phyloP scores from a whole-genome alignment of 2,113 vertebrate species.

The Nipponia nippon region DNA sequence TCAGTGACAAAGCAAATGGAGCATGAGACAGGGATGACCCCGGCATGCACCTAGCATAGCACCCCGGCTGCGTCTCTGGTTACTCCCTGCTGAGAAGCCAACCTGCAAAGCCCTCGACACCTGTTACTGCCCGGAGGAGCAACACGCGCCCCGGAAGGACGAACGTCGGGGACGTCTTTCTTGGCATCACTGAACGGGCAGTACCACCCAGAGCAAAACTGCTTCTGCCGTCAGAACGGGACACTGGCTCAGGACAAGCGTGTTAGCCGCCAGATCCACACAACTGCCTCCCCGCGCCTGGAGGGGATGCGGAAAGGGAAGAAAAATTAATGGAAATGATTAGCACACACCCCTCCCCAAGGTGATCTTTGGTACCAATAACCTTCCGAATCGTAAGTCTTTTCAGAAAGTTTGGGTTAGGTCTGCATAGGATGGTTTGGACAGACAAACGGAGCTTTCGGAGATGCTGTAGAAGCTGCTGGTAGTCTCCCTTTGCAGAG shows the following conservation, averaged over 20 bases:
- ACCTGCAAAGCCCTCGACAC: background rate
- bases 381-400: background rate
- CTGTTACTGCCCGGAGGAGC: background rate
- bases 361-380: too few species aligned
- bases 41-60: too few species aligned
- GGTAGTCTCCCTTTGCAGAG: background rate
- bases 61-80: background rate
- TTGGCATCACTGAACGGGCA: background rate
- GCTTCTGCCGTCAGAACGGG: background rate
- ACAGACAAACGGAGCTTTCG: background rate
- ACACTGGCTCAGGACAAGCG: background rate
- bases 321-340: background rate
- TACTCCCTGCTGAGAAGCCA: background rate
- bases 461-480: background rate
- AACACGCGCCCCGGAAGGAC: accelerated
- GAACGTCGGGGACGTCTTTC: background rate
- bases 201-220: background rate
- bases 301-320: background rate
- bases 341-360: too few species aligned
- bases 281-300: background rate
- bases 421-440: background rate
- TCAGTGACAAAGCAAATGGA: background rate
- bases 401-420: background rate
- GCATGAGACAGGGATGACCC: background rate
- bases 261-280: background rate